Evolutionary conservation across 2,888 invertebrate genomes (phyloP).

Genomic region (Eupithecia insigniata): DNA sequence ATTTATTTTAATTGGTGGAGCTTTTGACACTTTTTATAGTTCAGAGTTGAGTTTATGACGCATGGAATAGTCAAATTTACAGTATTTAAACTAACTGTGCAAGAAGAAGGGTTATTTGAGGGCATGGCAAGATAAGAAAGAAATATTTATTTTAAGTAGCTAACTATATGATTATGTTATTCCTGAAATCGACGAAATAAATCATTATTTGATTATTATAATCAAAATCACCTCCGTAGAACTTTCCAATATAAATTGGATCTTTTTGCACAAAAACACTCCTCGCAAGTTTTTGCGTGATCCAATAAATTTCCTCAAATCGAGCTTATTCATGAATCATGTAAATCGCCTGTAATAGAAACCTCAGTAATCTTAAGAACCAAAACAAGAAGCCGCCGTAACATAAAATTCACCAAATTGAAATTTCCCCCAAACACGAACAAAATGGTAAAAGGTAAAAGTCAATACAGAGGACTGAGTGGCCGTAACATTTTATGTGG

Average conservation of each 20-base stretch:
- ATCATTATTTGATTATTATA: too few relatives aligned
- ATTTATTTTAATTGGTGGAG: conserved; percentile 58
- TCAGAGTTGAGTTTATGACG: background rate
- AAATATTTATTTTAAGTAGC: too few relatives aligned
- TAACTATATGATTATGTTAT: too few relatives aligned
- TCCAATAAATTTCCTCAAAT: background rate
- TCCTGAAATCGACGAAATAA: too few relatives aligned
- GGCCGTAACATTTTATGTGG: conserved; percentile 80
- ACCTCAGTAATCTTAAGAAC: conserved; percentile 12
- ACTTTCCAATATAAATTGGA: background rate
- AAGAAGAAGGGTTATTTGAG: background rate
- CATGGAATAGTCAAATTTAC: background rate
- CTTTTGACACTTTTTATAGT: conserved; percentile 38
- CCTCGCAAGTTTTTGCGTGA: background rate
- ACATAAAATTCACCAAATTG: conserved; percentile 37
- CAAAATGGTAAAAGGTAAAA: conserved; percentile 30
- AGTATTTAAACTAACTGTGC: background rate
- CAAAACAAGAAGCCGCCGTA: conserved; percentile 33
- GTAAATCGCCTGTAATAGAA: background rate
- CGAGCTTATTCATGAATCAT: background rate
- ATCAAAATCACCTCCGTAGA: too few relatives aligned
- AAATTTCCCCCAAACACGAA: conserved; percentile 40
- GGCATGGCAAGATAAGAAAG: background rate
- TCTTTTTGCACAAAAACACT: background rate
- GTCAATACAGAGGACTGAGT: conserved; percentile 80